phyloP scores from a whole-genome alignment of 1,140 invertebrate species.

The Drosophila novamexicana region DNA sequence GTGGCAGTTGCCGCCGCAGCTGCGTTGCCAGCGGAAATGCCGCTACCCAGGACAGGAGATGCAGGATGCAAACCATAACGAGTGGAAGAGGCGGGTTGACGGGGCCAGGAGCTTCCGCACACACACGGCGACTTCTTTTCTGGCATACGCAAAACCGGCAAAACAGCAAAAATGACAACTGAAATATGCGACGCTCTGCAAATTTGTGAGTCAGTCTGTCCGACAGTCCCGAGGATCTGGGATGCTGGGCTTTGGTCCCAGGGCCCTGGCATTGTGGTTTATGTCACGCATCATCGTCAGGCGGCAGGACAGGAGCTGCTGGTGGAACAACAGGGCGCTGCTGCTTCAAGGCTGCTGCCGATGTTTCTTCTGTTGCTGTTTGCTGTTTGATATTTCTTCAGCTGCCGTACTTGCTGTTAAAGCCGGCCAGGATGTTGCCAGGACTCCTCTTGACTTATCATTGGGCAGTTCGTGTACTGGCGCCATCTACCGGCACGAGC shows the following conservation, averaged over 20 bases:
- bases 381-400: constrained; percentile 14
- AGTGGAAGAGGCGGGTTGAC: not conserved
- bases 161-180: constrained; percentile 77
- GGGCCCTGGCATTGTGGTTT: constrained; percentile 61
- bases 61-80: not conserved
- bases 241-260: constrained; percentile 29
- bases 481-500: constrained; percentile 19
- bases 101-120: constrained; percentile 15
- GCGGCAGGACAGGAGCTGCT: constrained; percentile 10
- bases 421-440: constrained; percentile 3
- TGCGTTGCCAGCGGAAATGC: constrained; percentile 73
- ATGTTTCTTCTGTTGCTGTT: constrained; percentile 15
- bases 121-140: constrained; percentile 26
- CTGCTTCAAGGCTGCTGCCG: constrained; percentile 18
- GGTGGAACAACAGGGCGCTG: not conserved
- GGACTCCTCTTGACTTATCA: constrained; percentile 35
- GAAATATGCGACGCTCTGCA: constrained; percentile 69
- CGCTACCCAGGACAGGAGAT: constrained; percentile 30
- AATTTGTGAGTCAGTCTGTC: constrained; percentile 44
- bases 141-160: constrained; percentile 64
- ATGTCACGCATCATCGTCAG: constrained; percentile 44
- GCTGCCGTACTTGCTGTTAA: not conserved
- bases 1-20: constrained; percentile 75
- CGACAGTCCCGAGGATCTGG: constrained; percentile 19
- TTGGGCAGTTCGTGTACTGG: constrained; percentile 21